Evolutionary conservation across 2,888 invertebrate genomes (phyloP).

Genomic region (Ephialtes manifestator): DNA sequence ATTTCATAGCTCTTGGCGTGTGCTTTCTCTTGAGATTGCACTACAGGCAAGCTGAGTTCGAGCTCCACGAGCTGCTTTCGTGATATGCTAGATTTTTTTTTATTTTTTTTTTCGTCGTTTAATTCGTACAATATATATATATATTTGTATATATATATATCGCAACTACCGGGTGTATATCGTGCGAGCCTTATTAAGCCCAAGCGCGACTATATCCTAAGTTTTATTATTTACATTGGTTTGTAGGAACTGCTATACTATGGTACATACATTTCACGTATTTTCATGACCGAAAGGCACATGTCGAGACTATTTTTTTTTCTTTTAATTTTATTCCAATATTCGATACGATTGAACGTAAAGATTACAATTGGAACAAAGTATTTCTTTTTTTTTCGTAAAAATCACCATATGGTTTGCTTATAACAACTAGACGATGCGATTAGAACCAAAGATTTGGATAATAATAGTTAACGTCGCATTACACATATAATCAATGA

Average conservation of each 20-base stretch:
- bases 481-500: conserved; percentile 69
- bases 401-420: conserved; percentile 34
- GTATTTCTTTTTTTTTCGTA: conserved; percentile 32
- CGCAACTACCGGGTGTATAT: conserved; percentile 43
- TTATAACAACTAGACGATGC: conserved; percentile 31
- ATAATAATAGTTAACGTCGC: conserved; percentile 57
- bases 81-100: conserved; percentile 65
- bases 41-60: conserved; percentile 57
- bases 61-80: conserved; percentile 41
- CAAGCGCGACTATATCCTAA: conserved; percentile 72
- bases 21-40: conserved; percentile 53
- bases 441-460: conserved; percentile 35
- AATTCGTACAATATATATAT: conserved; percentile 43
- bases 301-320: conserved; percentile 76
- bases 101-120: neutral
- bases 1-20: conserved; percentile 36
- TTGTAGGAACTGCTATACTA: conserved; percentile 73
- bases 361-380: conserved; percentile 35
- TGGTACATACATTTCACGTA: conserved; percentile 64
- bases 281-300: conserved; percentile 80
- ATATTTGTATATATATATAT: conserved; percentile 9
- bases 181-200: conserved; percentile 46
- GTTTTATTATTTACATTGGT: conserved; percentile 68
- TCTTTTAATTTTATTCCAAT: conserved; percentile 36
- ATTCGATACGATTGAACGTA: conserved; percentile 43